Evolutionary conservation across 2,113 vertebrate genomes (phyloP), one percentile per base, ranked within the genome.

Genomic region (Mastomys coucha): DNA sequence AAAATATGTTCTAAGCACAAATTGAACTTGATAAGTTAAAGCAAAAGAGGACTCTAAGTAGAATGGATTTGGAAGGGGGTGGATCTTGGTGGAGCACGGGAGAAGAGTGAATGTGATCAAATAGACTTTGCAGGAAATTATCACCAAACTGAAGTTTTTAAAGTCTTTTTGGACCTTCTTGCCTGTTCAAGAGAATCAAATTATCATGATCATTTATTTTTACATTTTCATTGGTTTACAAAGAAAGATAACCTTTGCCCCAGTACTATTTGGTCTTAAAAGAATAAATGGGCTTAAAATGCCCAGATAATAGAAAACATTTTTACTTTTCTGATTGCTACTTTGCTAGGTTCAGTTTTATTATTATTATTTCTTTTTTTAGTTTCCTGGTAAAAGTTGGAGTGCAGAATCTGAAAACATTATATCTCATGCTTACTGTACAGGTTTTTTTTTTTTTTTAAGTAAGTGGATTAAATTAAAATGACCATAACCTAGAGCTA

Each of bases 371-470:
- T 28, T 67, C 1, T 39, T 10, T 93, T 17, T 65, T 70, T 56
- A 20, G 8, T 39, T 96, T 85, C 51, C 78, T 94, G 69, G 56
- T 95, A 81, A 63, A 75, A 67, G 22, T 86, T 75, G 17, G 24
- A 96, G 13, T 42, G 5, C 31, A 93, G 31, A 70, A 75, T 84
- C 65, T 84, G 36, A 76, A 96, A 91, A 69, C 26, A 12, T 69
- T 94, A 19, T 51, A 16, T 49, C 16, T 31, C 75, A 69, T 80
- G 56, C 39, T 76, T 60, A 5, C 0, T 8, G 63, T 20, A 81
- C 60, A 93, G 75, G 91, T 97, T 76, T 93, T 49, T 69, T 89
- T 86, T 58, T 97, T 60, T 93, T 49, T 58, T 90, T 86, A 31
- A 94, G 51, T 78, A 94, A 94, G 12, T 70, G 33, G 42, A 16